Percentiles rank a stretch among this genome's conserved stretches.
Evolutionary conservation across 2,113 vertebrate genomes (phyloP).

Genomic region (Brachirus orientalis): DNA sequence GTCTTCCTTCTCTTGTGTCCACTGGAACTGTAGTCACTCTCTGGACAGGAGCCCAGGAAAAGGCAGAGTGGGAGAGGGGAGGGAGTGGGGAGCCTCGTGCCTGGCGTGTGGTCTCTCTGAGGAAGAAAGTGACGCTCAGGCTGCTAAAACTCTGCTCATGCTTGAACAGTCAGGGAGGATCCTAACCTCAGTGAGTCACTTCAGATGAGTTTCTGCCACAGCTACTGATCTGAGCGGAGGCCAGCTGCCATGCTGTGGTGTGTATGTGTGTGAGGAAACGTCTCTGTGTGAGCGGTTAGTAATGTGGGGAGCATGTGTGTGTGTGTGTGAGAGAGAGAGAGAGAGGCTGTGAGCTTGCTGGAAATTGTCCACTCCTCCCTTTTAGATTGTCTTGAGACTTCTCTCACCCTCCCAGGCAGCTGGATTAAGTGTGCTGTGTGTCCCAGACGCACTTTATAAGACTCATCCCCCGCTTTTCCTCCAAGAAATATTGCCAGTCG

Average conservation of each 20-base stretch:
- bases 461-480: constrained; percentile 35
- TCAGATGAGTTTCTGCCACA: constrained; percentile 39
- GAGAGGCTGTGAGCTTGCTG: constrained; percentile 20
- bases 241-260: constrained; percentile 51
- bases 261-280: constrained; percentile 31
- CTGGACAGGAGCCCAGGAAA: constrained; percentile 73
- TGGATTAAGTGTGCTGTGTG: constrained; percentile 46
- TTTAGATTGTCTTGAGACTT: constrained; percentile 47
- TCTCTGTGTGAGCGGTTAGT: constrained; percentile 26
- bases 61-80: constrained; percentile 59
- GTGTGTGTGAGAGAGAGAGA: too few species aligned
- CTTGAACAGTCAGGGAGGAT: constrained; percentile 58
- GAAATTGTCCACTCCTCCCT: constrained; percentile 43
- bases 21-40: constrained; percentile 65
- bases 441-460: constrained; percentile 33
- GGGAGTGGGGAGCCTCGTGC: constrained; percentile 71
- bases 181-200: constrained; percentile 62
- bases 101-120: constrained; percentile 67
- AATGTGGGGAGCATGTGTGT: constrained; percentile 29
- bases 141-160: constrained; percentile 61
- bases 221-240: constrained; percentile 56
- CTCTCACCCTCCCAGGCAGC: constrained; percentile 47
- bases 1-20: constrained; percentile 63
- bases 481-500: constrained; percentile 36
- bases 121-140: constrained; percentile 64